These are phyloP conservation scores for Myiopsitta monachus DNA, from an alignment of 2,113 vertebrate species.

Conservation along the genomic window DNA sequence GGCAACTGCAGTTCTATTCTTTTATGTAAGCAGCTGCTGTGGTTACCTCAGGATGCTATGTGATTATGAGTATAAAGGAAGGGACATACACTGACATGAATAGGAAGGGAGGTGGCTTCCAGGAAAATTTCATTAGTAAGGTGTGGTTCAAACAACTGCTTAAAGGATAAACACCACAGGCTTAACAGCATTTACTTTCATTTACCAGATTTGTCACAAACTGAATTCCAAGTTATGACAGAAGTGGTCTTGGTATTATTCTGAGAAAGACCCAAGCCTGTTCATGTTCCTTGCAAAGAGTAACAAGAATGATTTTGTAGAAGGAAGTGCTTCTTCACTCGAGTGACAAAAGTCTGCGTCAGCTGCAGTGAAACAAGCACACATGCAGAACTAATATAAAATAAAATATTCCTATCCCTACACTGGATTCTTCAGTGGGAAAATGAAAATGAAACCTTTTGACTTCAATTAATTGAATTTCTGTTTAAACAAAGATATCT, in stretches of 20 bases:
- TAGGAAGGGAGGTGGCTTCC: constrained; percentile 37
- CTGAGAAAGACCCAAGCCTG: neutral
- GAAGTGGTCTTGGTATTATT: neutral
- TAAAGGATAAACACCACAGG: neutral
- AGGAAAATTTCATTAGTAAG: constrained; percentile 12
- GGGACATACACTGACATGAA: neutral
- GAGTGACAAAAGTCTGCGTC: neutral
- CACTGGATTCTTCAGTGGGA: neutral
- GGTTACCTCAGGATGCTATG: neutral
- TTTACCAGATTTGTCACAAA: neutral
- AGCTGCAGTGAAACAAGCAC: neutral
- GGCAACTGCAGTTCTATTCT: neutral
- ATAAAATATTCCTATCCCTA: neutral
- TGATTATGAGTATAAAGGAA: neutral
- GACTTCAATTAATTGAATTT: neutral
- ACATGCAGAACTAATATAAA: neutral
- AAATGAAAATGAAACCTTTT: neutral
- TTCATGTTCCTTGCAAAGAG: neutral
- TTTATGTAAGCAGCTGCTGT: neutral
- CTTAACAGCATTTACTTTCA: neutral
- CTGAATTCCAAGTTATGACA: neutral
- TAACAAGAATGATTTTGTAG: neutral
- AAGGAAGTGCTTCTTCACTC: neutral
- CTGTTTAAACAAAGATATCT: neutral
- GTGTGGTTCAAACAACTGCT: constrained; percentile 25